A percentile compares a stretch with the other conserved stretches of the same genome.
phyloP scores from a whole-genome alignment of 2,888 invertebrate species.

The Caenorhabditis sp. region DNA sequence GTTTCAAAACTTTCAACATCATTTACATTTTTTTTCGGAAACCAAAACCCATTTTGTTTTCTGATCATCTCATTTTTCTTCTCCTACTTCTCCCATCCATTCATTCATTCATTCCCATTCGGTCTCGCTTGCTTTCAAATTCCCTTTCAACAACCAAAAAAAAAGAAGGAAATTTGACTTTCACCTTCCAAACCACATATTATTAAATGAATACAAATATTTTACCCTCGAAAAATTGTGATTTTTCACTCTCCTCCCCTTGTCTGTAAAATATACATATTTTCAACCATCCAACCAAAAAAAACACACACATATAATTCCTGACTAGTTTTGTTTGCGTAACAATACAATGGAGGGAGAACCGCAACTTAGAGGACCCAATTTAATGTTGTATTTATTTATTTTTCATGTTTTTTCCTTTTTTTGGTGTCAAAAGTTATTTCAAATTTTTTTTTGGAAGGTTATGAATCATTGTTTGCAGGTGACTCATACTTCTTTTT shows the following conservation, averaged over 20 bases:
- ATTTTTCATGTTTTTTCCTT: too few relatives aligned
- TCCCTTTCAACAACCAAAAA: background rate
- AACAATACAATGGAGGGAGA: constrained; percentile 5
- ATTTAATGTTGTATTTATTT: too few relatives aligned
- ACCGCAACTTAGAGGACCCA: too few relatives aligned
- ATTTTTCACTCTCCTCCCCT: too few relatives aligned
- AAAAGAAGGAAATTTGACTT: background rate
- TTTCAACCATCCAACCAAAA: background rate
- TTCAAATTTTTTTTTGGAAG: too few relatives aligned
- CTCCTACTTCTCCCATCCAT: too few relatives aligned
- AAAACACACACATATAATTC: background rate
- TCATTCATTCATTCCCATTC: background rate
- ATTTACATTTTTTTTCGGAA: background rate
- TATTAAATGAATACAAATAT: background rate
- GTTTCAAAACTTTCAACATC: too few relatives aligned
- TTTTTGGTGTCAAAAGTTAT: too few relatives aligned
- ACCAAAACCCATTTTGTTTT: background rate
- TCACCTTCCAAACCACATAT: background rate
- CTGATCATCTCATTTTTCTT: background rate
- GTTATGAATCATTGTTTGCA: too few relatives aligned
- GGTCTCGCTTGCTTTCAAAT: background rate
- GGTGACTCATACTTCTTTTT: too few relatives aligned
- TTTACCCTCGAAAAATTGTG: too few relatives aligned
- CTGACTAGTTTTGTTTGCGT: constrained; percentile 37
- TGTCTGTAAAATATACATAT: background rate